These are phyloP conservation scores for Caerostris darwini DNA, from an alignment of 1,140 invertebrate species.

Conservation along the genomic window DNA sequence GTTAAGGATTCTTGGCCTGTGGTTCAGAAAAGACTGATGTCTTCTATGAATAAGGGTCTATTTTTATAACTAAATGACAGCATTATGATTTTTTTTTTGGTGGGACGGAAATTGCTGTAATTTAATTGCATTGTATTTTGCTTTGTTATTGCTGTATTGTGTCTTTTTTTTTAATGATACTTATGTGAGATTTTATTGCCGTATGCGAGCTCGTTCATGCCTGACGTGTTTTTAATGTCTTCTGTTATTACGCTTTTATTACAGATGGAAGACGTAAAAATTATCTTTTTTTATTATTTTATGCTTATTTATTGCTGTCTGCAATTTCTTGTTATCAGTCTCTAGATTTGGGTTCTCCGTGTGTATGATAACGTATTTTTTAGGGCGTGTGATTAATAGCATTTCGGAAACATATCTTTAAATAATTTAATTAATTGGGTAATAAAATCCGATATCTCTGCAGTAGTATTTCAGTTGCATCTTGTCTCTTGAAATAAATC, in stretches of 20 bases:
- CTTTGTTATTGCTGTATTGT: conserved; percentile 11
- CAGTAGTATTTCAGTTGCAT: too few species aligned
- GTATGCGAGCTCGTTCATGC: neutral
- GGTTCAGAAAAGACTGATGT: neutral
- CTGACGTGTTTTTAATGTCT: conserved; percentile 32
- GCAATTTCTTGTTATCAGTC: too few species aligned
- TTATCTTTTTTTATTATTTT: neutral
- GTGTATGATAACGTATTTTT: too few species aligned
- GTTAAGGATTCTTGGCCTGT: neutral
- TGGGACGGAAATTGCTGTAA: conserved; percentile 32
- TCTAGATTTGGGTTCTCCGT: too few species aligned
- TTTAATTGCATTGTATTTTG: conserved; percentile 33
- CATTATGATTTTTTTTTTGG: neutral
- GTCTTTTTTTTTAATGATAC: neutral
- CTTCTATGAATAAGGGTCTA: neutral
- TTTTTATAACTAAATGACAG: conserved; percentile 54
- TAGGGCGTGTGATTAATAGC: too few species aligned
- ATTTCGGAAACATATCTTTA: too few species aligned
- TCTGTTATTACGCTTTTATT: conserved; percentile 2
- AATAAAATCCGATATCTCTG: too few species aligned
- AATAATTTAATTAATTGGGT: too few species aligned
- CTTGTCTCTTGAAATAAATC: too few species aligned
- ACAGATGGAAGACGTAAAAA: neutral
- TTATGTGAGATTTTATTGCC: conserved; percentile 36
- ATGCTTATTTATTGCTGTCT: too few species aligned